phyloP scores from a whole-genome alignment of 1,140 invertebrate genomes.

The Heliconius hermathena region DNA sequence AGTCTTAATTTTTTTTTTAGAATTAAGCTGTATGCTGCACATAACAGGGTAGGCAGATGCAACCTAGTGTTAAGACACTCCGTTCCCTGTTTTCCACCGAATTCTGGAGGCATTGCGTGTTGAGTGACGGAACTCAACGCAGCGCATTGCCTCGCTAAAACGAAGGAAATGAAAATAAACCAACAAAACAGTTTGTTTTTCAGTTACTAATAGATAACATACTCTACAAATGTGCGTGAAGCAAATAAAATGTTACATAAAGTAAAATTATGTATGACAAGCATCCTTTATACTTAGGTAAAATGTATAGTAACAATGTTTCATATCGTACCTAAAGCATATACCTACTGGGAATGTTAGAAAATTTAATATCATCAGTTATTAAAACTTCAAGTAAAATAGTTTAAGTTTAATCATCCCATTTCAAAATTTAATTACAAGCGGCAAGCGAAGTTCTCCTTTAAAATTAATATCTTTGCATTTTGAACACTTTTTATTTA shows the following conservation, averaged over 20 bases:
- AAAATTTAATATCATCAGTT: neutral
- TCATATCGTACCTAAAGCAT: neutral
- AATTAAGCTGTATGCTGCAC: too few relatives aligned
- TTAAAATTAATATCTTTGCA: constrained; percentile 11
- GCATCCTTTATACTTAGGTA: neutral
- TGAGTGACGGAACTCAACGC: too few relatives aligned
- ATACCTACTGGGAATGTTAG: neutral
- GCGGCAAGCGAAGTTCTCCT: neutral
- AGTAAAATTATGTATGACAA: neutral
- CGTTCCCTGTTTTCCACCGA: too few relatives aligned
- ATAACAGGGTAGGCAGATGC: too few relatives aligned
- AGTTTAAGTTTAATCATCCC: neutral
- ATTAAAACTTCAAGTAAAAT: constrained; percentile 1
- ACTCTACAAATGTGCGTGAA: too few relatives aligned
- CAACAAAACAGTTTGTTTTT: too few relatives aligned
- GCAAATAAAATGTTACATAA: neutral
- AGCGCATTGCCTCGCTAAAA: too few relatives aligned
- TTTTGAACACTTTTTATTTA: neutral
- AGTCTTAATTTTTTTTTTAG: too few relatives aligned
- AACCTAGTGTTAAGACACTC: too few relatives aligned
- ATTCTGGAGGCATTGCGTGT: too few relatives aligned
- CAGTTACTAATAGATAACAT: too few relatives aligned
- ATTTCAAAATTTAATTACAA: neutral
- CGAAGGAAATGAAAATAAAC: too few relatives aligned
- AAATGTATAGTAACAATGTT: neutral